Base-by-base conservation (phyloP, 2,888 invertebrate genomes). In the Melipona beecheii region DNA sequence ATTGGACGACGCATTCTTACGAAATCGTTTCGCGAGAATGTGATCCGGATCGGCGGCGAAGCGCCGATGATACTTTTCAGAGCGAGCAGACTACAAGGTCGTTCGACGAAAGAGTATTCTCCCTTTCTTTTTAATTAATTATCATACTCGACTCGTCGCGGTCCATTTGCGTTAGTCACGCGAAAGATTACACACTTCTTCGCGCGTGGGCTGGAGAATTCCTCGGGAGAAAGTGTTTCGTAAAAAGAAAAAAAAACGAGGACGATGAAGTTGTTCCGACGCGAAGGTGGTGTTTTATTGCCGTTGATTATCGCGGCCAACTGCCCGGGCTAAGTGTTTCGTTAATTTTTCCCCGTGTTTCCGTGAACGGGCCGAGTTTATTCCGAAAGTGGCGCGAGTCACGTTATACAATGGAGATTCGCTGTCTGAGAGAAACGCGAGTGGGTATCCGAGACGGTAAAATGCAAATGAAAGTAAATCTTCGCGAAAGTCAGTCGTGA, bases 101-200 rank as follows among this genome's bases (percentile, higher is more conserved):
- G 84, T 56, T 49, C 36, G 52, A 75, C 78, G 65, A 52, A 80
- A 74, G 31, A 75, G 78, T 24, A 50, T 27, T 17, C 49, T 49
- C 24, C 64, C 62, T 66, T 49, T 83, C 85, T 89, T 86, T 85
- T 81, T 64, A 87, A 84, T 88, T 86, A 84, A 89, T 89, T 88
- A 88, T 71, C 85, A 90, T 88, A 87, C 77, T 56, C 65, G 75
- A 84, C 66, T 73, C 31, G 54, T 70, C 54, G 76, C 81, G 74
- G 36, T 83, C 83, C 86, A 66, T 82, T 80, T 69, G 77, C 60
- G 70, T 89, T 86, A 89, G 78, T 89, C 86, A 86, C 75, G 49
- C 78, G 31, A 31, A 31, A 31, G 31, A 31, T 31, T 31, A 31
- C 31, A 31, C 31, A 31, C 4, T 31, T 31, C 31, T 31, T 31